Percentiles rank a stretch among this genome's conserved stretches.
phyloP scores from a whole-genome alignment of 2,113 vertebrate genomes.

The Phaethornis superciliosus region DNA sequence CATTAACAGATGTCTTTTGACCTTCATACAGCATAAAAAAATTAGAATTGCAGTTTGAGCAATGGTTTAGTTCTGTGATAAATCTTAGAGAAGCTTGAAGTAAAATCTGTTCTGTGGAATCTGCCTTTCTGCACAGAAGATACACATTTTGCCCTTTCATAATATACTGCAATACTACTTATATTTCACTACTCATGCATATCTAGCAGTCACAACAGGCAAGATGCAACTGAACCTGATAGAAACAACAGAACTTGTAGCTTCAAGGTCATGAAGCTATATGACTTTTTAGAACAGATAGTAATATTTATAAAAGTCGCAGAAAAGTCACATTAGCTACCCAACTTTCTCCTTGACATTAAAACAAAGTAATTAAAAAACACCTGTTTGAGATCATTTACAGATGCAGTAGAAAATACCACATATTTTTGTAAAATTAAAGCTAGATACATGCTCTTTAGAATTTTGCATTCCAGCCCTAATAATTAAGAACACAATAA shows the following conservation, averaged over 20 bases:
- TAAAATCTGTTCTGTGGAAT: background rate
- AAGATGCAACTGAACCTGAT: background rate
- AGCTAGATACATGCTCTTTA: background rate
- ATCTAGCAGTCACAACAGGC: background rate
- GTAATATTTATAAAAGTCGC: constrained; percentile 1
- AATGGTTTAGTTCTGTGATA: background rate
- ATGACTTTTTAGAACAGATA: background rate
- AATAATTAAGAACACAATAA: constrained; percentile 25
- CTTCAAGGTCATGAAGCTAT: background rate
- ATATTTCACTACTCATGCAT: background rate
- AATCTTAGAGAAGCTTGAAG: background rate
- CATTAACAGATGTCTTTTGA: background rate
- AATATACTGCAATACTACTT: background rate
- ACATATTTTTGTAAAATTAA: constrained; percentile 4
- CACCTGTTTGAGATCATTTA: background rate
- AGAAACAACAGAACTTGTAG: background rate
- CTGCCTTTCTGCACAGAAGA: background rate
- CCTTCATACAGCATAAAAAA: background rate
- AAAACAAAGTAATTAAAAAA: constrained; percentile 30
- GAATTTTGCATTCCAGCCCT: constrained; percentile 10
- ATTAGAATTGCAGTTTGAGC: background rate
- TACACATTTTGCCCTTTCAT: background rate
- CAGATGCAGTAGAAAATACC: background rate
- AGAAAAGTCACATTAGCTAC: constrained; percentile 38
- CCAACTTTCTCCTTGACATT: background rate